Evolutionary conservation across 2,888 invertebrate species (phyloP).

Genomic region (Hirtodrosophila alboralis): DNA sequence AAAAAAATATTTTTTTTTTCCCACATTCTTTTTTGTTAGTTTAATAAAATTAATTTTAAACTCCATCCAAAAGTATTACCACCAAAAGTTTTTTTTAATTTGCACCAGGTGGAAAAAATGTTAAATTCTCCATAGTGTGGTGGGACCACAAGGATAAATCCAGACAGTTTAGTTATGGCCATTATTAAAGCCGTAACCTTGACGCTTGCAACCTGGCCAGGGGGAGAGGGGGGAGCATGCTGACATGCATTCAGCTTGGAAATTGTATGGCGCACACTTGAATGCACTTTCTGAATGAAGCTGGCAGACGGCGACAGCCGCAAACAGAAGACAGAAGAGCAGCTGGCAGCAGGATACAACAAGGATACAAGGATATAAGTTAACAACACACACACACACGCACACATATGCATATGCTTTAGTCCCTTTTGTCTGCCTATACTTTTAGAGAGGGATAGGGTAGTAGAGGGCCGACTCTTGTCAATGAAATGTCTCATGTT

Average conservation of each 20-base stretch:
- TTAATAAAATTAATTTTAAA: too few relatives aligned
- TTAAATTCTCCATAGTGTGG: too few relatives aligned
- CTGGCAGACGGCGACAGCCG: slow-evolving; percentile 10
- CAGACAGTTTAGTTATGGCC: slow-evolving; percentile 40
- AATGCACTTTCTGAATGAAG: slow-evolving; percentile 49
- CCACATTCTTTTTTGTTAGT: too few relatives aligned
- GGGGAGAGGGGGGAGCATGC: slow-evolving; percentile 14
- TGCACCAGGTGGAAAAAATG: too few relatives aligned
- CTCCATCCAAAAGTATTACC: too few relatives aligned
- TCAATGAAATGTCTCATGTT: slow-evolving; percentile 39
- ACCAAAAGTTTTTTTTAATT: too few relatives aligned
- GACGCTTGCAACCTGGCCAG: slow-evolving; percentile 16
- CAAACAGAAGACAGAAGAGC: too few relatives aligned
- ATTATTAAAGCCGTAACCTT: slow-evolving; percentile 37
- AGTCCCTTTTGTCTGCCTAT: slow-evolving; percentile 26
- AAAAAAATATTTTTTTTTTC: too few relatives aligned
- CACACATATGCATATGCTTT: too few relatives aligned
- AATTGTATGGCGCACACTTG: slow-evolving; percentile 62
- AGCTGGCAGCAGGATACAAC: slow-evolving; percentile 4
- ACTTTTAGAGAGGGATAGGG: neutral
- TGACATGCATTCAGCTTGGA: slow-evolving; percentile 65
- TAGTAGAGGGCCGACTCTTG: too few relatives aligned
- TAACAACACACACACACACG: too few relatives aligned
- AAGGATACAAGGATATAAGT: slow-evolving; percentile 8
- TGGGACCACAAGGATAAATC: slow-evolving; percentile 8